These are phyloP conservation scores for Leuciscus idus DNA, from an alignment of 2,113 vertebrate genomes.

Conservation along the genomic window DNA sequence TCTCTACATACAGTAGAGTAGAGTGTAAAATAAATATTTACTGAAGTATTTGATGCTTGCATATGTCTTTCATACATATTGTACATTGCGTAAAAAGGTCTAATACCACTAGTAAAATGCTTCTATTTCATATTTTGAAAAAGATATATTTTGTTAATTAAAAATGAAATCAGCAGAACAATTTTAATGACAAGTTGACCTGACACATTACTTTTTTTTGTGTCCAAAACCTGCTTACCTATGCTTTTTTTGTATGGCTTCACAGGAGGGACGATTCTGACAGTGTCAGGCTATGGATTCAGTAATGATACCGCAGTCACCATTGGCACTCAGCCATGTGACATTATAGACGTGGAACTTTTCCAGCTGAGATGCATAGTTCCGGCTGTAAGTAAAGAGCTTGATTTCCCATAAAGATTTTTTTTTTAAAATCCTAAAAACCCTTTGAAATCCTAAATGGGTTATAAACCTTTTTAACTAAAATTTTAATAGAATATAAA, in stretches of 20 bases:
- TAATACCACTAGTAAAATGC: too few species aligned
- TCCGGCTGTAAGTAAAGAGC: conserved; percentile 73
- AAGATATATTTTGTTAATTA: too few species aligned
- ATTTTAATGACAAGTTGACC: background rate
- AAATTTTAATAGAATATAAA: background rate
- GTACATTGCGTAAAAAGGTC: too few species aligned
- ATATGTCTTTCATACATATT: too few species aligned
- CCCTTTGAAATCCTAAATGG: background rate
- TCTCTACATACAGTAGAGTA: background rate
- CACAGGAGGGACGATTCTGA: conserved; percentile 82
- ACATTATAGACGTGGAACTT: conserved; percentile 59
- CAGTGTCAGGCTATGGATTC: conserved; percentile 81
- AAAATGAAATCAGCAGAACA: background rate
- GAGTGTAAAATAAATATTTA: background rate
- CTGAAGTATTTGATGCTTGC: too few species aligned
- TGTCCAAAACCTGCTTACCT: background rate
- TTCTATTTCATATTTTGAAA: too few species aligned
- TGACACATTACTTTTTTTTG: background rate
- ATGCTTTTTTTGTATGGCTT: background rate
- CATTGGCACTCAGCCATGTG: conserved; percentile 73
- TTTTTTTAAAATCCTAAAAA: too few species aligned
- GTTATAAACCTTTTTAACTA: background rate
- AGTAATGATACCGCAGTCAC: conserved; percentile 64
- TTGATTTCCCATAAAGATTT: too few species aligned
- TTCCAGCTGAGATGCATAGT: conserved; percentile 77